Evolutionary conservation across 2,113 vertebrate genomes (phyloP).

Genomic region (Dermatemys mawii): DNA sequence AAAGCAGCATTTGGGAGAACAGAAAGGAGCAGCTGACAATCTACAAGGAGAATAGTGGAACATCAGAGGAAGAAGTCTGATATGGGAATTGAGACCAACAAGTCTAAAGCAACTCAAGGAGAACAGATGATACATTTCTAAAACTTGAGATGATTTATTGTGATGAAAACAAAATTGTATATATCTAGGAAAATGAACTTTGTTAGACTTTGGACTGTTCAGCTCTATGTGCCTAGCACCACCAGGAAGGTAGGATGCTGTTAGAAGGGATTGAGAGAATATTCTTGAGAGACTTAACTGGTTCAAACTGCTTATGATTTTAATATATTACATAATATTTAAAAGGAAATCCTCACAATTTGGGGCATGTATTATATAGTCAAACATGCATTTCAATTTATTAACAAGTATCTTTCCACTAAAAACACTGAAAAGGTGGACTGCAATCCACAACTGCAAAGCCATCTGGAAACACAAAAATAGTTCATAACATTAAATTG

Average conservation of each 20-base stretch:
- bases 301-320: neutral
- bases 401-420: neutral
- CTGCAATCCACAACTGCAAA: neutral
- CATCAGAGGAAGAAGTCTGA: neutral
- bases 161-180: neutral
- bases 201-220: rapidly evolving
- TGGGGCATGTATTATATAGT: neutral
- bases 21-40: neutral
- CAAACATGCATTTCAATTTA: too few relatives aligned
- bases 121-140: neutral
- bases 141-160: neutral
- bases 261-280: neutral
- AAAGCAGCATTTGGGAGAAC: slow-evolving; percentile 4
- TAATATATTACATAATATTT: neutral
- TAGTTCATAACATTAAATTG: neutral
- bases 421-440: neutral
- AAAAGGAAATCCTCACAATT: neutral
- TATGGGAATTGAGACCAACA: neutral
- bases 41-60: neutral
- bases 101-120: neutral
- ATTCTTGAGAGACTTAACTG: neutral
- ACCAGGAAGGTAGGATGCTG: neutral
- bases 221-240: neutral
- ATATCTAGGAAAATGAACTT: neutral
- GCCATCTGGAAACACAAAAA: neutral